These are phyloP conservation scores for Leucoraja ocellata DNA, from an alignment of 2,797 vertebrate genomes.

Conservation along the genomic window DNA sequence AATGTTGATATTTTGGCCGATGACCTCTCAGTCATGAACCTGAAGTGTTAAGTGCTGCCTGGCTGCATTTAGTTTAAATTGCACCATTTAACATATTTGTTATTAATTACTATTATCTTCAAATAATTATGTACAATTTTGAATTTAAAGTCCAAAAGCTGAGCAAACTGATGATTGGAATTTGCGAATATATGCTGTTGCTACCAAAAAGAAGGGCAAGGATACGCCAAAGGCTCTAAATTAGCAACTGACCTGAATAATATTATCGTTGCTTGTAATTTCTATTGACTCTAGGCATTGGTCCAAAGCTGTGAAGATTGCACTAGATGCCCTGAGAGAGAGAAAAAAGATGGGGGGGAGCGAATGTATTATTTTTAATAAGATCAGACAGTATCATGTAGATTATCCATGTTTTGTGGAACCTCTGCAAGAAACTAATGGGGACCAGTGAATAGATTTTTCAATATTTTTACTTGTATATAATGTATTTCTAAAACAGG, in stretches of 20 bases:
- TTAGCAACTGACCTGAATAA: constrained; percentile 78
- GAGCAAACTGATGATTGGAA: neutral
- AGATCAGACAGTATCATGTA: neutral
- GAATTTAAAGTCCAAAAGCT: neutral
- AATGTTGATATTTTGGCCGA: too few relatives aligned
- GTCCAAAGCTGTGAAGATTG: constrained; percentile 90
- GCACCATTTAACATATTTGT: too few relatives aligned
- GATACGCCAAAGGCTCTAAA: too few relatives aligned
- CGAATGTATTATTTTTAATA: neutral
- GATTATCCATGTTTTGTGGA: neutral
- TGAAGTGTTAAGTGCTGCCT: too few relatives aligned
- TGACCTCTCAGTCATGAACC: too few relatives aligned
- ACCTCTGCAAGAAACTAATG: neutral
- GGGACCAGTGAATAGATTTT: neutral
- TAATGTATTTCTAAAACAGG: neutral
- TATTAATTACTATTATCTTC: too few relatives aligned
- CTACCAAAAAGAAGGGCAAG: neutral
- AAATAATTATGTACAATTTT: neutral
- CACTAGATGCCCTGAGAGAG: constrained; percentile 77
- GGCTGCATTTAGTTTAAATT: too few relatives aligned
- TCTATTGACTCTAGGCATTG: constrained; percentile 96
- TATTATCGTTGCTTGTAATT: constrained; percentile 91
- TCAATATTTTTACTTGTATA: neutral
- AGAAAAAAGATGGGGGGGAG: neutral
- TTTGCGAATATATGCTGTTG: neutral